A percentile compares a stretch with the other conserved stretches of the same genome.
phyloP scores from a whole-genome alignment of 2,888 invertebrate species.

The Phasia obesa region DNA sequence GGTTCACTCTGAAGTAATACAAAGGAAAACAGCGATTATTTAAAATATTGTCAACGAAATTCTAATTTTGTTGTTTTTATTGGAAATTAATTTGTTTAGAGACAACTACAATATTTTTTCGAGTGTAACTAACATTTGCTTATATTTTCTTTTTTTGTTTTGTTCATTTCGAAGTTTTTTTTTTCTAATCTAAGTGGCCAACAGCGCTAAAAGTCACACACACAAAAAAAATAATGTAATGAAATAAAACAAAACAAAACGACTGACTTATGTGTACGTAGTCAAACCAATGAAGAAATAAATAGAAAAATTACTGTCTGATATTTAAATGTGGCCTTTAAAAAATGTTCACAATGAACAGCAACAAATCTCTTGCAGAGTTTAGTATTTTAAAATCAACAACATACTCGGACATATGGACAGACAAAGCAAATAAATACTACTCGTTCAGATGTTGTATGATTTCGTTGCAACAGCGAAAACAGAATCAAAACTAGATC shows the following conservation, averaged over 20 bases:
- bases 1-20: too few species aligned
- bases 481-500: slow-evolving; percentile 40
- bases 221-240: slow-evolving; percentile 13
- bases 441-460: slow-evolving; percentile 37
- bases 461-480: slow-evolving; percentile 24
- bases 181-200: slow-evolving; percentile 32
- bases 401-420: slow-evolving; percentile 19
- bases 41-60: too few species aligned
- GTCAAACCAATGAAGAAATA: slow-evolving; percentile 55
- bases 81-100: too few species aligned
- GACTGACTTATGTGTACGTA: neutral
- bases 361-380: slow-evolving; percentile 64
- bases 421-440: neutral
- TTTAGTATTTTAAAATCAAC: slow-evolving; percentile 58
- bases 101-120: slow-evolving; percentile 4
- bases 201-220: slow-evolving; percentile 53
- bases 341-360: slow-evolving; percentile 51
- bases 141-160: slow-evolving; percentile 12
- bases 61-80: too few species aligned
- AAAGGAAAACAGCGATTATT: too few species aligned
- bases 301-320: slow-evolving; percentile 65
- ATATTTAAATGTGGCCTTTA: slow-evolving; percentile 70
- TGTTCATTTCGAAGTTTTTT: too few species aligned
- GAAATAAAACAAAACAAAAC: slow-evolving; percentile 43
- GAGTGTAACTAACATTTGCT: slow-evolving; percentile 13